Evolutionary conservation across 1,140 invertebrate species (phyloP).

Genomic region (Artemia franciscana): DNA sequence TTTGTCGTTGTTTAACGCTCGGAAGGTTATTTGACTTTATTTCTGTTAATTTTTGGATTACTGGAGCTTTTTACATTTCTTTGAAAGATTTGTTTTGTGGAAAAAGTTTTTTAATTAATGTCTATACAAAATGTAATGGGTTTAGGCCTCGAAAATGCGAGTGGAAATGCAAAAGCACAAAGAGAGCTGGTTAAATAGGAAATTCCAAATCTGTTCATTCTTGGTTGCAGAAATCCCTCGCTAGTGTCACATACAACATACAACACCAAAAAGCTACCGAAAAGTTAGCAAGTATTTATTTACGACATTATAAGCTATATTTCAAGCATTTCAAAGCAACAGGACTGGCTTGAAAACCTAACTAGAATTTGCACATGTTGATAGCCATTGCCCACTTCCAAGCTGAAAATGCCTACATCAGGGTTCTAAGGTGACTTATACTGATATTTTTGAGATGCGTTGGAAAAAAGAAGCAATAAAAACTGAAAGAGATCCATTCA

Average conservation of each 20-base stretch:
- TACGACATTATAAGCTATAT: not conserved
- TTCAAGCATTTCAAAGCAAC: not conserved
- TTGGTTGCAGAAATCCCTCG: not conserved
- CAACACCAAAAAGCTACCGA: not conserved
- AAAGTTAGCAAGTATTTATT: not conserved
- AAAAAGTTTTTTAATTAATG: too few relatives aligned
- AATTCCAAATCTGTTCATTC: not conserved
- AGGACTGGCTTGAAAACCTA: not conserved
- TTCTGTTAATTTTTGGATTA: too few relatives aligned
- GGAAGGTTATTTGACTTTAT: too few relatives aligned
- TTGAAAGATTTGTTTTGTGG: too few relatives aligned
- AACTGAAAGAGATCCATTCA: not conserved
- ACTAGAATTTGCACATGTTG: not conserved
- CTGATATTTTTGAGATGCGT: not conserved
- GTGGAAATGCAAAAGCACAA: not conserved
- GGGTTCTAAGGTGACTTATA: not conserved
- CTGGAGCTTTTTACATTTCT: too few relatives aligned
- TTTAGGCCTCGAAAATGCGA: not conserved
- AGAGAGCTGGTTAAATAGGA: not conserved
- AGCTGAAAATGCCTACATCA: not conserved
- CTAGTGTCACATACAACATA: not conserved
- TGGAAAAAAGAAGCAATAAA: not conserved
- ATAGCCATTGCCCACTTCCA: not conserved
- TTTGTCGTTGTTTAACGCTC: too few relatives aligned
- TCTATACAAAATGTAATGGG: not conserved